Percentiles rank a stretch among this genome's conserved stretches.
Conservation (phyloP, 2,113 vertebrate genomes). For the Heterocephalus glaber region DNA sequence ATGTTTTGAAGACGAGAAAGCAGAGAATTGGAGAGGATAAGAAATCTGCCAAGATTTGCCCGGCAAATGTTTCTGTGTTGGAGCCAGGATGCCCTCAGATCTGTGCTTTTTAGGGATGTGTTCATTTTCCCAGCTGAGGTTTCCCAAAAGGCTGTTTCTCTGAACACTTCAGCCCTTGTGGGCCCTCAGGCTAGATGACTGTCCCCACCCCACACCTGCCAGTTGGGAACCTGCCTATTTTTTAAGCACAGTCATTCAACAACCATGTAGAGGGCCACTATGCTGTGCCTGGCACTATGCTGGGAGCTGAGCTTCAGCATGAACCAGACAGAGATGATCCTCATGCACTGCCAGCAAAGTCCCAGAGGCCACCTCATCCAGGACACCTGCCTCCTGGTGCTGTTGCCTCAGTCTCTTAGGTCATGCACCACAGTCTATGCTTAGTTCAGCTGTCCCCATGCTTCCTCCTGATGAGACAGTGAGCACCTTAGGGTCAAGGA, state of each 20-base stretch:
- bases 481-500: background rate
- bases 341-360: background rate
- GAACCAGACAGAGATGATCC: background rate
- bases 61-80: background rate
- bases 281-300: background rate
- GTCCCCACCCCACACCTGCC: fast-evolving
- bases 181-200: background rate
- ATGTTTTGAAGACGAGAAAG: background rate
- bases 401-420: background rate
- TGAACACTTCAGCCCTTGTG: background rate
- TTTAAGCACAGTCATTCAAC: background rate
- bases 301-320: background rate
- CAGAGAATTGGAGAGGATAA: background rate
- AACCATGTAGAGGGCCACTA: background rate
- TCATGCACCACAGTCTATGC: fast-evolving
- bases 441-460: background rate
- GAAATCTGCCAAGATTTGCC: background rate
- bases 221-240: background rate
- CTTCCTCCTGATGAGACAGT: background rate
- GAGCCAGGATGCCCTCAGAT: background rate
- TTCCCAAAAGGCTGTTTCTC: background rate
- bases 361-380: background rate
- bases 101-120: background rate
- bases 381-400: background rate
- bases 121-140: background rate